Evolutionary conservation across 2,113 vertebrate species (phyloP).

Genomic region (Bothrops jararaca): DNA sequence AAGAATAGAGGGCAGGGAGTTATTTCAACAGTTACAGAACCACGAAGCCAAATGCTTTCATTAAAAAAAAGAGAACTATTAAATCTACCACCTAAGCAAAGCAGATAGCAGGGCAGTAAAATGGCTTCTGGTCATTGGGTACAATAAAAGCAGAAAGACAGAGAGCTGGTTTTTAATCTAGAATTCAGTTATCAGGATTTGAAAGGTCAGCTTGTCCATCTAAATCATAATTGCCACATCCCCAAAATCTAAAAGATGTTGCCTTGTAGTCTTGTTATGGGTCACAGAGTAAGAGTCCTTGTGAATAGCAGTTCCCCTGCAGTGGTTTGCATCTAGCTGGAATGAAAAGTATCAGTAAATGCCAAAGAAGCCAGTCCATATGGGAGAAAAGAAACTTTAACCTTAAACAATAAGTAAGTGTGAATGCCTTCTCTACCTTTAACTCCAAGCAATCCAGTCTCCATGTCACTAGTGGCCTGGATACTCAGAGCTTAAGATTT

Average conservation of each 20-base stretch:
- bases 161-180: neutral
- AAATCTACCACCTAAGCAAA: neutral
- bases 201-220: neutral
- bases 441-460: neutral
- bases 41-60: neutral
- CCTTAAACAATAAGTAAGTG: neutral
- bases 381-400: neutral
- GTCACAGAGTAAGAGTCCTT: neutral
- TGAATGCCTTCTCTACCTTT: neutral
- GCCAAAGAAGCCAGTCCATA: neutral
- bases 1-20: neutral
- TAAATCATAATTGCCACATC: neutral
- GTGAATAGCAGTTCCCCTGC: neutral
- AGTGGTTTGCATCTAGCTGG: neutral
- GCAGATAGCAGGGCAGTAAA: neutral
- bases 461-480: neutral
- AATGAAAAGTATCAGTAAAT: neutral
- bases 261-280: neutral
- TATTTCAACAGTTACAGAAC: neutral
- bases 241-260: neutral
- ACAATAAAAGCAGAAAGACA: neutral
- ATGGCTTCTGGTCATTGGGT: neutral
- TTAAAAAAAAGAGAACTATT: neutral
- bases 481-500: neutral
- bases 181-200: neutral